A percentile compares a stretch with the other conserved stretches of the same genome.
Evolutionary conservation across 2,888 invertebrate species (phyloP).

Genomic region (Glaucopsyche alexis): DNA sequence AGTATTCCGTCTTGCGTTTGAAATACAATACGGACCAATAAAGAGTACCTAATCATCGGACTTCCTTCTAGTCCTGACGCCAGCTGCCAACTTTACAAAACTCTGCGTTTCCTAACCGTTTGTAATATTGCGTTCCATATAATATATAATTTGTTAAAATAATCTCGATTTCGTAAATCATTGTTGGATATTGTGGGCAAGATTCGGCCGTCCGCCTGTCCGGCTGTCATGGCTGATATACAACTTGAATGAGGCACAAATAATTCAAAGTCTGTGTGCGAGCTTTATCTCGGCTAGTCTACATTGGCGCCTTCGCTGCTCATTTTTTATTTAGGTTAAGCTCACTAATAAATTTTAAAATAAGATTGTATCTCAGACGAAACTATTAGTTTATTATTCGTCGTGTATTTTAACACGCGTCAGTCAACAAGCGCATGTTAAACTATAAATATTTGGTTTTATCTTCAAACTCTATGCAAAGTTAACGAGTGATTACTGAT

Average conservation of each 20-base stretch:
- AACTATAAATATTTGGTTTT: constrained; percentile 15
- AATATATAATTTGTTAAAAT: constrained; percentile 25
- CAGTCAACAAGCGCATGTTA: constrained; percentile 11
- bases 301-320: constrained; percentile 29
- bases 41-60: background rate
- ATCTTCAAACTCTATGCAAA: background rate
- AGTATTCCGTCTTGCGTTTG: too few relatives aligned
- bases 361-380: constrained; percentile 17
- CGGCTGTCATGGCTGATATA: constrained; percentile 36
- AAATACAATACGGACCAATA: background rate
- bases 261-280: constrained; percentile 33
- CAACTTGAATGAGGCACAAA: constrained; percentile 37
- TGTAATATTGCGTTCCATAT: constrained; percentile 14
- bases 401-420: constrained; percentile 16
- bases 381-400: constrained; percentile 17
- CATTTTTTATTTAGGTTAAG: constrained; percentile 29
- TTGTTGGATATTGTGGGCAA: constrained; percentile 37
- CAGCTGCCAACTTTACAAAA: background rate
- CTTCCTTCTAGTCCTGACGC: background rate
- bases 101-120: constrained; percentile 16
- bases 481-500: background rate
- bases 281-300: constrained; percentile 28
- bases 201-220: constrained; percentile 34
- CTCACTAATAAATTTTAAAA: constrained; percentile 25
- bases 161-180: constrained; percentile 35